phyloP scores from a whole-genome alignment of 2,113 vertebrate genomes.

The Phainopepla nitens region DNA sequence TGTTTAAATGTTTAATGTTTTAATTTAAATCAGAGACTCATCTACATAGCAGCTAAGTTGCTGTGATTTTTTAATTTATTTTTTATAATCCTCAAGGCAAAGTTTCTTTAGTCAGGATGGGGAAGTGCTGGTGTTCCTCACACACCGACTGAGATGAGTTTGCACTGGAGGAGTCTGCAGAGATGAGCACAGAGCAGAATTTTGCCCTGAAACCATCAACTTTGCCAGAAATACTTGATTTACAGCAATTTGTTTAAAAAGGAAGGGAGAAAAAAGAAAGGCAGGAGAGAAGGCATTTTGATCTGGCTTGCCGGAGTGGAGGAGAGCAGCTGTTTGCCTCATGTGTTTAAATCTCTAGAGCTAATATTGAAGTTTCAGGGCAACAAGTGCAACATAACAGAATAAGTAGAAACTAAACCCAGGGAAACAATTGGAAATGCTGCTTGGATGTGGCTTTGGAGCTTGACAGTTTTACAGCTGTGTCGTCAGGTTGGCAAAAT shows the following conservation, averaged over 20 bases:
- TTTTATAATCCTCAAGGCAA: background rate
- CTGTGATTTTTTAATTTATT: background rate
- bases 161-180: background rate
- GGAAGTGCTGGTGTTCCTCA: background rate
- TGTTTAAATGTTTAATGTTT: constrained; percentile 24
- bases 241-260: background rate
- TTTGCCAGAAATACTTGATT: constrained; percentile 13
- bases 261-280: background rate
- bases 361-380: constrained; percentile 55
- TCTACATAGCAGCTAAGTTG: background rate
- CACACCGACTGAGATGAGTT: background rate
- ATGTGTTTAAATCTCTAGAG: constrained; percentile 58
- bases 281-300: constrained; percentile 3
- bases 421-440: constrained; percentile 10
- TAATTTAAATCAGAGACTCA: background rate
- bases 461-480: background rate
- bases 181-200: background rate
- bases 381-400: constrained; percentile 45
- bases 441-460: background rate
- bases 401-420: constrained; percentile 21
- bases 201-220: background rate
- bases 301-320: background rate
- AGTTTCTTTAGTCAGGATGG: background rate
- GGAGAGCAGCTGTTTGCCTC: constrained; percentile 61
- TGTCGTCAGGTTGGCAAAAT: background rate